These are phyloP conservation scores for Gobius niger DNA, from an alignment of 2,113 vertebrate species.

Conservation along the genomic window DNA sequence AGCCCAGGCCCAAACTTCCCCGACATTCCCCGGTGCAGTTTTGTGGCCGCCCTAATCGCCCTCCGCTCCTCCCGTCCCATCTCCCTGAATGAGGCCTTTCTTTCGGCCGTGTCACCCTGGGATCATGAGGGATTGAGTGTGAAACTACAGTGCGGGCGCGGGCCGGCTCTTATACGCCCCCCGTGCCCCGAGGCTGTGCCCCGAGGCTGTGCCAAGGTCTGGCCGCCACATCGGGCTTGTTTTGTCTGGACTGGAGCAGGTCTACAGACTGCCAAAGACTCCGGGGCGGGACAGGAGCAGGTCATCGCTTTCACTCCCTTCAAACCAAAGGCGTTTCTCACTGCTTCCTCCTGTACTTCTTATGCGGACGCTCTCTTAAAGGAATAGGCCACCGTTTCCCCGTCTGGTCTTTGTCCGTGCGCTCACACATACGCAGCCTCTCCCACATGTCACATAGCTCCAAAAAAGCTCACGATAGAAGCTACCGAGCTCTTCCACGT, in stretches of 20 bases:
- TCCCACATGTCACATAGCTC: too few species aligned
- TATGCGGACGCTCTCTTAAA: too few species aligned
- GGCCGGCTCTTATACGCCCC: conserved; percentile 50
- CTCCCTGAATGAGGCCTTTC: conserved; percentile 62
- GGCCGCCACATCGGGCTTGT: conserved; percentile 65
- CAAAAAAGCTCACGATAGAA: too few species aligned
- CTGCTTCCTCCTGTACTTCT: neutral
- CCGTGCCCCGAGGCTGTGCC: conserved; percentile 38
- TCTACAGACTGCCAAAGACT: conserved; percentile 41
- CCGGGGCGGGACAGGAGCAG: conserved; percentile 11
- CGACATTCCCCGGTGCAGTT: conserved; percentile 22
- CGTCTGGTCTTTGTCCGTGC: too few species aligned
- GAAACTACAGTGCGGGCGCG: conserved; percentile 40
- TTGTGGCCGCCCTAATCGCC: conserved; percentile 29
- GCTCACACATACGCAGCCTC: too few species aligned
- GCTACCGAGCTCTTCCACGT: too few species aligned
- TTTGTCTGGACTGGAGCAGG: conserved; percentile 42
- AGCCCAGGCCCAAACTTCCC: neutral
- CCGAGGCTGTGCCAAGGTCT: conserved; percentile 52
- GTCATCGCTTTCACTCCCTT: conserved; percentile 14
- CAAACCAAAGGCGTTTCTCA: conserved; percentile 15
- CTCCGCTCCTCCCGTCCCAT: conserved; percentile 24
- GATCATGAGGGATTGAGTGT: conserved; percentile 53
- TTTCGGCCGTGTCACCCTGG: conserved; percentile 42
- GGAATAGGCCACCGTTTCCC: too few species aligned